Conservation (phyloP, 2,113 vertebrate species). For the Falco punctatus region DNA sequence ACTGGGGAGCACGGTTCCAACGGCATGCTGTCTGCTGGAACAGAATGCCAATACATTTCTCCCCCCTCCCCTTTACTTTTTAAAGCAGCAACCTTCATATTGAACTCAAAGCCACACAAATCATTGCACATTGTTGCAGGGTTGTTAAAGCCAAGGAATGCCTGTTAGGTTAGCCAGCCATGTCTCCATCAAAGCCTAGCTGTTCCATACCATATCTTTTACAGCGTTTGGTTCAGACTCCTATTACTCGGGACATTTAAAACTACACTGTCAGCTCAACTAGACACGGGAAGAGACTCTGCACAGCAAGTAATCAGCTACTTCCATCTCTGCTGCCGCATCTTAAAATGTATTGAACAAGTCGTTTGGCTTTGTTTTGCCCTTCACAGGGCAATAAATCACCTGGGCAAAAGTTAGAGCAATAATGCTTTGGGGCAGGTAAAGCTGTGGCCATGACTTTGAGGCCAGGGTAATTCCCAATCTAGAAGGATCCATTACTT, state of each 20-base stretch:
- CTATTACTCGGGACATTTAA: not conserved
- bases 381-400: not conserved
- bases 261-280: not conserved
- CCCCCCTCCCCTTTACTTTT: not conserved
- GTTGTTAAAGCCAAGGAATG: constrained; percentile 17
- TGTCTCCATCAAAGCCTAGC: not conserved
- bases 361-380: not conserved
- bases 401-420: not conserved
- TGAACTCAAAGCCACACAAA: not conserved
- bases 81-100: not conserved
- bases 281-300: not conserved
- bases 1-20: accelerated
- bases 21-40: accelerated
- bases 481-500: not conserved
- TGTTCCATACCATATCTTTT: constrained; percentile 9
- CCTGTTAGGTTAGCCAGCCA: not conserved
- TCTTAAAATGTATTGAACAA: not conserved
- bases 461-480: not conserved
- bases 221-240: not conserved
- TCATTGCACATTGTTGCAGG: not conserved
- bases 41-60: not conserved
- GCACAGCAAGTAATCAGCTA: not conserved
- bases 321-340: not conserved
- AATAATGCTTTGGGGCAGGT: not conserved
- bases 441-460: not conserved